A percentile compares a stretch with the other conserved stretches of the same genome.
Conservation (phyloP, 2,888 invertebrate species). For the Lithodes maja region DNA sequence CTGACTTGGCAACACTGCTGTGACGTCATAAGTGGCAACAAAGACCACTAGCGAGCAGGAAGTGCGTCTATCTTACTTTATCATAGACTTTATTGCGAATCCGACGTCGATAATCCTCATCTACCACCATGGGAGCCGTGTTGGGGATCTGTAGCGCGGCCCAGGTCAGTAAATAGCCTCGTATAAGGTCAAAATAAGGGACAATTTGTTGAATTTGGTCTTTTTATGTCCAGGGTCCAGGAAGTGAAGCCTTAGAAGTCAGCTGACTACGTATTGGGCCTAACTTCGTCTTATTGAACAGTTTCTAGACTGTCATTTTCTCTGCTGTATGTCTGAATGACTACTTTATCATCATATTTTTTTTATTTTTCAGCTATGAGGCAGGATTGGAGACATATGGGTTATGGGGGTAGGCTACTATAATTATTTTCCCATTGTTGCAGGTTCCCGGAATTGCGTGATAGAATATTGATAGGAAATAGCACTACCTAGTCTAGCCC, state of each 20-base stretch:
- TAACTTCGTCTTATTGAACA: background rate
- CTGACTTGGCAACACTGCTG: no score
- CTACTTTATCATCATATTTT: no score
- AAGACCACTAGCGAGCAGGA: background rate
- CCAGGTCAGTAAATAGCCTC: constrained; percentile 32
- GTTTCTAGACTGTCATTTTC: no score
- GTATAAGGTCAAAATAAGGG: background rate
- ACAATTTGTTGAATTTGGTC: background rate
- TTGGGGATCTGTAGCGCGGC: constrained; percentile 58
- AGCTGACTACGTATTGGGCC: background rate
- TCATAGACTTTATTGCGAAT: background rate
- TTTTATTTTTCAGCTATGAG: no score
- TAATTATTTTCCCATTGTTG: no score
- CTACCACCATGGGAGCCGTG: constrained; percentile 57
- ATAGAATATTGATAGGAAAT: no score
- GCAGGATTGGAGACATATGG: no score
- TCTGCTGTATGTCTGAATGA: no score
- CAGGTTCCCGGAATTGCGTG: no score
- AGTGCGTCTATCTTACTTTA: background rate
- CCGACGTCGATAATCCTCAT: background rate
- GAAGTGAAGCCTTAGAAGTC: constrained; percentile 4
- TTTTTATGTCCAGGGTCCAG: background rate
- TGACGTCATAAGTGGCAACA: constrained; percentile 14
- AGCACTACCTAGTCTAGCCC: no score
- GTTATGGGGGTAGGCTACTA: no score